These are phyloP conservation scores for Craniophora ligustri DNA, from an alignment of 2,888 invertebrate species.

Conservation along the genomic window DNA sequence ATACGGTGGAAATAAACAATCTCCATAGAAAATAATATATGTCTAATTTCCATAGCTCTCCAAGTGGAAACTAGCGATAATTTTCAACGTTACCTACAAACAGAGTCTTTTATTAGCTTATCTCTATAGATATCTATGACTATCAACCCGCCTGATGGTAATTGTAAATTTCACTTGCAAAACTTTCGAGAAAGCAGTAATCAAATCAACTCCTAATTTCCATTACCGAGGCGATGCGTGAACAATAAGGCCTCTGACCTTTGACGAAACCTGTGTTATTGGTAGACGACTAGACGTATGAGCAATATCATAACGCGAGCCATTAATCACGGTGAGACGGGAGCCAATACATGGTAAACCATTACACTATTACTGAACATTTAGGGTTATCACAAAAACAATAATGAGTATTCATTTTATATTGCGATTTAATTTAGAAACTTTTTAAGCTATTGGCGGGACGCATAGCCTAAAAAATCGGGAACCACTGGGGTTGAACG, in stretches of 20 bases:
- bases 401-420: not conserved
- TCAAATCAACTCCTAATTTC: slow-evolving; percentile 34
- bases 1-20: too few relatives aligned
- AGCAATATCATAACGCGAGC: slow-evolving; percentile 32
- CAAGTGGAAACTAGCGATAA: not conserved
- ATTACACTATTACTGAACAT: slow-evolving; percentile 17
- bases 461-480: too few relatives aligned
- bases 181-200: slow-evolving; percentile 30
- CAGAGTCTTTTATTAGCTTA: not conserved
- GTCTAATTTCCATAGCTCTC: not conserved
- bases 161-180: slow-evolving; percentile 11
- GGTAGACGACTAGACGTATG: slow-evolving; percentile 19
- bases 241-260: slow-evolving; percentile 34
- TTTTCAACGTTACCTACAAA: not conserved
- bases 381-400: slow-evolving; percentile 35
- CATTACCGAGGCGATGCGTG: slow-evolving; percentile 30
- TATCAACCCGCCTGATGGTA: not conserved
- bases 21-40: too few relatives aligned
- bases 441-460: too few relatives aligned
- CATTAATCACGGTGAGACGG: slow-evolving; percentile 50
- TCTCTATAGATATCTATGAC: not conserved
- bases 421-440: too few relatives aligned
- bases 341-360: slow-evolving; percentile 29
- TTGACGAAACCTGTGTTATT: slow-evolving; percentile 22
- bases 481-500: too few relatives aligned